phyloP scores from a whole-genome alignment of 2,888 invertebrate genomes.

The Andrena bicolor region DNA sequence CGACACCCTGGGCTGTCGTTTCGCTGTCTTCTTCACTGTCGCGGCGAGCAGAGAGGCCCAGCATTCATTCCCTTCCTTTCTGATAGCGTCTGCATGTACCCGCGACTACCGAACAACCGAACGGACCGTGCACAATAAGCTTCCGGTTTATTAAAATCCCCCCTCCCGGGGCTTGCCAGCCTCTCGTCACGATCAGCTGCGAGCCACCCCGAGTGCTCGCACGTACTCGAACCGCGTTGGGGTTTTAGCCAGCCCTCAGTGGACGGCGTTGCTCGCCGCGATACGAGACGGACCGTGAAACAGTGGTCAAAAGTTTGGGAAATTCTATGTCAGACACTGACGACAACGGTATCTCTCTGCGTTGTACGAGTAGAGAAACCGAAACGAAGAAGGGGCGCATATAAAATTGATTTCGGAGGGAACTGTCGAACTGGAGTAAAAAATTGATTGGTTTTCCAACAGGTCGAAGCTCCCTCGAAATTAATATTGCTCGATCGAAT shows the following conservation, averaged over 20 bases:
- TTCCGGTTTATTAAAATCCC: conserved; percentile 75
- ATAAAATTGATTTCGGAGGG: conserved; percentile 10
- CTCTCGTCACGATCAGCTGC: conserved; percentile 58
- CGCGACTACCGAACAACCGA: conserved; percentile 52
- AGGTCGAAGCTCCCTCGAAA: background rate
- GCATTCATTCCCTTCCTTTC: conserved; percentile 40
- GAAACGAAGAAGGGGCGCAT: background rate
- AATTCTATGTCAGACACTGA: background rate
- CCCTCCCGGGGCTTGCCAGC: conserved; percentile 21
- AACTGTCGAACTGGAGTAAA: background rate
- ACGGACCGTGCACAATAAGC: conserved; percentile 66
- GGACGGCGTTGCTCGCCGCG: background rate
- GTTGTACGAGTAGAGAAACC: background rate
- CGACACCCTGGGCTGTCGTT: conserved; percentile 33
- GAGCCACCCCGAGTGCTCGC: conserved; percentile 30
- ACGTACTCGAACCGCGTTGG: conserved; percentile 7
- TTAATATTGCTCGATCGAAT: conserved; percentile 14
- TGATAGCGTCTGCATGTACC: conserved; percentile 29
- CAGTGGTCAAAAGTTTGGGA: background rate
- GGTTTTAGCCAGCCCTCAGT: conserved; percentile 17
- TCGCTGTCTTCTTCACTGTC: conserved; percentile 52
- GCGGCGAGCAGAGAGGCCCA: conserved; percentile 14
- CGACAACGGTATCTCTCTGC: background rate
- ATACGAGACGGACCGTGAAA: background rate
- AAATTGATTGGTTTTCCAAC: conserved; percentile 10